Percentiles rank a stretch among this genome's conserved stretches.
These are phyloP conservation scores for Pedetes capensis DNA, from an alignment of 2,113 vertebrate species.

Conservation along the genomic window DNA sequence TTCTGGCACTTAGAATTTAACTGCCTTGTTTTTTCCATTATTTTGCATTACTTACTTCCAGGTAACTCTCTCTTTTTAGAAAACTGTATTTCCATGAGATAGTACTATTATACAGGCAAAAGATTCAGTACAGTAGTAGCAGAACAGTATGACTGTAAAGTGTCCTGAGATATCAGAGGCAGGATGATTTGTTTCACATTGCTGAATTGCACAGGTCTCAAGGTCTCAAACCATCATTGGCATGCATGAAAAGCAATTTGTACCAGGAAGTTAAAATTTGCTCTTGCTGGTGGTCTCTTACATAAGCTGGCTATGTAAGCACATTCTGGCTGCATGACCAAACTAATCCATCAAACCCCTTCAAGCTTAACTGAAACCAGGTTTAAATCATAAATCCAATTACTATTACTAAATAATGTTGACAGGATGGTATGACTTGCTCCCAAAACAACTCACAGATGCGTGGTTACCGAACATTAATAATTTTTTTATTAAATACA, in stretches of 20 bases:
- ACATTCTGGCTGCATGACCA: neutral
- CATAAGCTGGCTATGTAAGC: neutral
- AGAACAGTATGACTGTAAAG: neutral
- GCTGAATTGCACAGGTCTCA: neutral
- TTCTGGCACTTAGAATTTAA: neutral
- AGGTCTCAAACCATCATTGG: neutral
- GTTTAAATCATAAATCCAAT: neutral
- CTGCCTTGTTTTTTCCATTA: neutral
- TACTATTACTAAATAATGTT: neutral
- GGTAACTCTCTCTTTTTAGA: neutral
- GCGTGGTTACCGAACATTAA: neutral
- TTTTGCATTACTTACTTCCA: neutral
- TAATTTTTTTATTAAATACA: neutral
- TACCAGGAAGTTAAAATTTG: neutral
- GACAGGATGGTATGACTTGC: neutral
- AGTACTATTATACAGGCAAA: neutral
- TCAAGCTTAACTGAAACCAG: neutral
- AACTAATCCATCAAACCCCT: neutral
- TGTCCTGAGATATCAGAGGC: neutral
- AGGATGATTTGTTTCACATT: neutral
- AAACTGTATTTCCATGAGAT: neutral
- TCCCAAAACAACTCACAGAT: neutral
- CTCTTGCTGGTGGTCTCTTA: neutral
- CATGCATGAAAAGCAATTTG: neutral
- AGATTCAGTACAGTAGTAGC: neutral